phyloP scores from a whole-genome alignment of 2,797 vertebrate genomes.

The Sebastes oblongus region DNA sequence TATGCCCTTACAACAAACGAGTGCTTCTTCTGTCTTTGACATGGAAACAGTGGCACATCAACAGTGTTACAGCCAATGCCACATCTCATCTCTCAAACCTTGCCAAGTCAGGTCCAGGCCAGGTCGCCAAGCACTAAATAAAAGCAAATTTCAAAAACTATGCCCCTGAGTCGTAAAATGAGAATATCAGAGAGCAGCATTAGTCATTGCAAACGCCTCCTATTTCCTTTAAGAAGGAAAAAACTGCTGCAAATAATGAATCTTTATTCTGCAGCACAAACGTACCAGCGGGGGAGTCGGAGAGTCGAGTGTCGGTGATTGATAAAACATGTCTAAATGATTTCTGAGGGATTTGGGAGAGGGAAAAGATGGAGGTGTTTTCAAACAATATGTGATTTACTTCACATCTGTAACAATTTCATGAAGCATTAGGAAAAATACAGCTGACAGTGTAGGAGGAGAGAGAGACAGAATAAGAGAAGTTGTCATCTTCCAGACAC shows the following conservation, averaged over 20 bases:
- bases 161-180: not conserved
- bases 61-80: not conserved
- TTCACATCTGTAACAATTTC: slow-evolving; percentile 51
- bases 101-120: not conserved
- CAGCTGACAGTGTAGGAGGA: slow-evolving; percentile 53
- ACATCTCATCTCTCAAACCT: not conserved
- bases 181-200: slow-evolving; percentile 27
- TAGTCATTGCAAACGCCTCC: slow-evolving; percentile 1
- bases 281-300: slow-evolving; percentile 6
- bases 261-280: not conserved
- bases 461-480: slow-evolving; percentile 1
- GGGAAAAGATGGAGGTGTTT: slow-evolving; percentile 51
- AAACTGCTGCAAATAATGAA: not conserved
- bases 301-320: slow-evolving; percentile 22
- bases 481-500: slow-evolving; percentile 14
- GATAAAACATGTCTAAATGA: slow-evolving; percentile 30
- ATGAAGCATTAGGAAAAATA: not conserved
- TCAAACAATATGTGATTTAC: slow-evolving; percentile 50
- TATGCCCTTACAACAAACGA: not conserved
- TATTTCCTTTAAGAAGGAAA: slow-evolving; percentile 1
- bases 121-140: not conserved
- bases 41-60: not conserved
- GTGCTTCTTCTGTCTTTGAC: not conserved
- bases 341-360: slow-evolving; percentile 36
- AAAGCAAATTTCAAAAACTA: not conserved